A percentile compares a stretch with the other conserved stretches of the same genome.
phyloP scores from a whole-genome alignment of 2,888 invertebrate genomes.

The Sialis lutaria region DNA sequence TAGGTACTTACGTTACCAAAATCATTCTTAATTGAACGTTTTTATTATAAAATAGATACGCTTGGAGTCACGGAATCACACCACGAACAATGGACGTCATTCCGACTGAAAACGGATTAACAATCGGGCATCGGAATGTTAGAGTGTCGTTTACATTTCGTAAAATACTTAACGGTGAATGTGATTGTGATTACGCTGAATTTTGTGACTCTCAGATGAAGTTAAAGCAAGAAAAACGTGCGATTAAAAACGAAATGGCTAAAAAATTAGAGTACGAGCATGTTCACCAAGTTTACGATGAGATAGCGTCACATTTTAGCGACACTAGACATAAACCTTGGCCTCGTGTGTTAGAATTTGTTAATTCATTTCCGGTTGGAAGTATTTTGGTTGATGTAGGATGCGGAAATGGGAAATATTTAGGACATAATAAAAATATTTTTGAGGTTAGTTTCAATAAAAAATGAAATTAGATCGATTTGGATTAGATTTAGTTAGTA shows the following conservation, averaged over 20 bases:
- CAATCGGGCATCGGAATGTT: conserved; percentile 30
- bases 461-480: background rate
- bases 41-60: conserved; percentile 34
- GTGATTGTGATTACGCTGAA: conserved; percentile 41
- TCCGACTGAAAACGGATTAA: conserved; percentile 34
- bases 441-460: conserved; percentile 38
- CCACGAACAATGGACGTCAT: conserved; percentile 65
- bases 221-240: conserved; percentile 12
- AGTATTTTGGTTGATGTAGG: conserved; percentile 79
- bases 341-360: conserved; percentile 77
- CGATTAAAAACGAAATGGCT: conserved; percentile 32
- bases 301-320: conserved; percentile 89
- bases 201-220: conserved; percentile 44
- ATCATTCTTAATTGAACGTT: background rate
- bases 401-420: conserved; percentile 97
- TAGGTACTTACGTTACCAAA: background rate
- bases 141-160: conserved; percentile 82
- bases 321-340: conserved; percentile 87
- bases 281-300: conserved; percentile 81
- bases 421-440: conserved; percentile 39
- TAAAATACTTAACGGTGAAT: conserved; percentile 34
- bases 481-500: background rate
- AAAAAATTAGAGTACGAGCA: conserved; percentile 50
- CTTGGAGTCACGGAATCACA: conserved; percentile 79
- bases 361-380: conserved; percentile 43